phyloP scores from a whole-genome alignment of 2,888 invertebrate genomes.

The Pandemis corylana region DNA sequence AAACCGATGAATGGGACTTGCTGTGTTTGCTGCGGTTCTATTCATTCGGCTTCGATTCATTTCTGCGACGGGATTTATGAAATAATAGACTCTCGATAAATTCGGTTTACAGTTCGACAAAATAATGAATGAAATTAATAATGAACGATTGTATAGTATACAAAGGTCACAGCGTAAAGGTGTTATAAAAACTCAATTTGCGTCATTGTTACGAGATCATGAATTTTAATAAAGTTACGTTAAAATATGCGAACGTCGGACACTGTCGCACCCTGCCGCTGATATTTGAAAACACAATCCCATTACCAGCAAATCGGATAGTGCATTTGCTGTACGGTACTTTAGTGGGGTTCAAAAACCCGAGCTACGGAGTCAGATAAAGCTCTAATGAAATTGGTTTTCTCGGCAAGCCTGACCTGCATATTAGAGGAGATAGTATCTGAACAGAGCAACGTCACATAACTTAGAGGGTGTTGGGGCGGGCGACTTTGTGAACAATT shows the following conservation, averaged over 20 bases:
- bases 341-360: slow-evolving; percentile 43
- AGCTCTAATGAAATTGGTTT: slow-evolving; percentile 64
- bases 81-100: neutral
- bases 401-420: slow-evolving; percentile 51
- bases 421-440: slow-evolving; percentile 50
- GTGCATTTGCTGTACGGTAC: slow-evolving; percentile 32
- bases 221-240: neutral
- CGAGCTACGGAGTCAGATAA: slow-evolving; percentile 53
- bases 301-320: slow-evolving; percentile 18
- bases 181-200: neutral
- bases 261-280: neutral
- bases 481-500: slow-evolving; percentile 49
- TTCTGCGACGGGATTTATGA: neutral
- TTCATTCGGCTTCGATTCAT: neutral
- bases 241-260: neutral
- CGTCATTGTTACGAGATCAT: neutral
- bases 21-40: slow-evolving; percentile 16
- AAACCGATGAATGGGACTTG: slow-evolving; percentile 36
- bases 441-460: slow-evolving; percentile 50
- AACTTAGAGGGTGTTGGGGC: slow-evolving; percentile 48
- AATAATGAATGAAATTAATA: neutral
- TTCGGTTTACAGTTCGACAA: neutral
- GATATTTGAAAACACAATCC: slow-evolving; percentile 25
- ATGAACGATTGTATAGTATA: neutral
- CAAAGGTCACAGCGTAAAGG: too few species aligned